A percentile compares a stretch with the other conserved stretches of the same genome.
Conservation (phyloP, 2,113 vertebrate species). For the Tinamus guttatus region DNA sequence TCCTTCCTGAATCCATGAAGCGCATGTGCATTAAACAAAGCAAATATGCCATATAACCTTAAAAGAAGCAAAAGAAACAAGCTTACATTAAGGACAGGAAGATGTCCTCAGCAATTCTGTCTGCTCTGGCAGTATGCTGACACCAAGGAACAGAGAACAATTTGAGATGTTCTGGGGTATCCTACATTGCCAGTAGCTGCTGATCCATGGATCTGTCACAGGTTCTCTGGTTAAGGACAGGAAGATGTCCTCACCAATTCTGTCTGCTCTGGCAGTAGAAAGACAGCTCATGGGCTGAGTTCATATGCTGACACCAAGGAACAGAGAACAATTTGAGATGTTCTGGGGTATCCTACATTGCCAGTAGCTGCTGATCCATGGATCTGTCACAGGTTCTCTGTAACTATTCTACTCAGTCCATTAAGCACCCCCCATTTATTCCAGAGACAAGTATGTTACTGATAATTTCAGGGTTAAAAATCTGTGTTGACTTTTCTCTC, state of each 20-base stretch:
- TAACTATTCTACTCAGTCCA: neutral
- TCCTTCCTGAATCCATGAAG: neutral
- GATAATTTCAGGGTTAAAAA: neutral
- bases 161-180: neutral
- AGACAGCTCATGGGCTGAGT: neutral
- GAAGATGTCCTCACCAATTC: no score
- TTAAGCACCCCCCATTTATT: neutral
- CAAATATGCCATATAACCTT: neutral
- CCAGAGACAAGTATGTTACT: neutral
- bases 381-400: neutral
- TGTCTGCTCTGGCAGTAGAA: neutral
- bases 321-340: neutral
- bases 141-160: neutral
- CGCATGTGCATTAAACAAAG: neutral
- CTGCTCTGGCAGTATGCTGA: neutral
- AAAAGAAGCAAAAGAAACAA: neutral
- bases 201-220: neutral
- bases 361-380: neutral
- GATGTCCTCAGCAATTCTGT: neutral
- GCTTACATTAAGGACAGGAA: neutral
- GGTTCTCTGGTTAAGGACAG: neutral
- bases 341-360: neutral
- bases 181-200: neutral
- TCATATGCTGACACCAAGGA: neutral
- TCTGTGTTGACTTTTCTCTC: neutral